Conservation (phyloP, 2,888 invertebrate genomes). For the Chloromyia formosa region DNA sequence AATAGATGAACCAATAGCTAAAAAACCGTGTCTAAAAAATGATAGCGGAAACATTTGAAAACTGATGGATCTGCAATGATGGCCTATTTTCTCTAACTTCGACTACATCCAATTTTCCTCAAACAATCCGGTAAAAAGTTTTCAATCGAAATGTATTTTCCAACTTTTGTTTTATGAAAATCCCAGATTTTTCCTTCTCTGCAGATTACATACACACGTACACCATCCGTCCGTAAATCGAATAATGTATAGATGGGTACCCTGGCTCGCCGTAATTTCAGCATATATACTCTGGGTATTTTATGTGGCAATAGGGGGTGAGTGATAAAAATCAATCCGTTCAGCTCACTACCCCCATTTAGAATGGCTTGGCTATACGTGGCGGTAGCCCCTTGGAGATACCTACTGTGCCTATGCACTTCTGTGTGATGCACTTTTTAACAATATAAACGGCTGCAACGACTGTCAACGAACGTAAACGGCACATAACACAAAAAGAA, state of each 20-base stretch:
- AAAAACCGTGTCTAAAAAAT: too few species aligned
- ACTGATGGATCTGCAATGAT: constrained; percentile 21
- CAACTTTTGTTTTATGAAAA: constrained; percentile 17
- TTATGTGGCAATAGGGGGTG: background rate
- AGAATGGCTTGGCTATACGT: background rate
- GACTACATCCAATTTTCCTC: constrained; percentile 38
- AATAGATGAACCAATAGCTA: background rate
- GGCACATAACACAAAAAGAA: background rate
- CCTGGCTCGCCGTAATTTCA: background rate
- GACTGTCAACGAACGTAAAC: background rate
- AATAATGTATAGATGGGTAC: background rate
- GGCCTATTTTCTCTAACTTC: constrained; percentile 40
- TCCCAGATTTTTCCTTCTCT: constrained; percentile 9
- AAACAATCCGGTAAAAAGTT: constrained; percentile 38
- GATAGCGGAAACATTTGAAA: constrained; percentile 20
- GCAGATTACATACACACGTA: background rate
- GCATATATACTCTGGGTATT: background rate
- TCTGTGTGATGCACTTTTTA: constrained; percentile 21
- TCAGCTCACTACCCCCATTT: background rate
- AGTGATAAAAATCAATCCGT: background rate
- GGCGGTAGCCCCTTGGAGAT: too few species aligned
- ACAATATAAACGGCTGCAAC: background rate
- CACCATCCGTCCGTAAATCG: too few species aligned
- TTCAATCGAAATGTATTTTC: constrained; percentile 30
- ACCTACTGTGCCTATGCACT: constrained; percentile 17